Evolutionary conservation across 2,888 invertebrate species (phyloP).

Genomic region (Volucella zonaria): DNA sequence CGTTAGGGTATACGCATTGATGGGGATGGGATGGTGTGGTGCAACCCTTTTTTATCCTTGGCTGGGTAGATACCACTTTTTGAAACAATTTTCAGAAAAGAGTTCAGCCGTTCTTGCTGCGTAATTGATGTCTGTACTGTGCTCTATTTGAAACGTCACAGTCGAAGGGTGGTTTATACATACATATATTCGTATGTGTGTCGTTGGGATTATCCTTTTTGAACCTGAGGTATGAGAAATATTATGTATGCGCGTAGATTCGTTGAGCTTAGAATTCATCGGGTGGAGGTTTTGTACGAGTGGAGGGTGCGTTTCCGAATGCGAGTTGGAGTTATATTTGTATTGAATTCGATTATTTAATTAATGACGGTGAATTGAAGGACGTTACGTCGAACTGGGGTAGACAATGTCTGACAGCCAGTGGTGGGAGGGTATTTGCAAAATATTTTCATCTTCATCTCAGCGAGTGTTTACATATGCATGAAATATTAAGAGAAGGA

Average conservation of each 20-base stretch:
- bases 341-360: slow-evolving; percentile 74
- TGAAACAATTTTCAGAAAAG: slow-evolving; percentile 36
- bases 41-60: slow-evolving; percentile 71
- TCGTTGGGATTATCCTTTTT: slow-evolving; percentile 72
- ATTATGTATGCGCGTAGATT: slow-evolving; percentile 9
- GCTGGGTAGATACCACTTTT: slow-evolving; percentile 13
- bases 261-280: not conserved
- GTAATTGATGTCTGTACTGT: slow-evolving; percentile 65
- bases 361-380: slow-evolving; percentile 71
- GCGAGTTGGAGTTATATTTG: slow-evolving; percentile 65
- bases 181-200: slow-evolving; percentile 52
- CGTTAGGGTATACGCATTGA: slow-evolving; percentile 38
- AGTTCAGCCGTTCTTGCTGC: slow-evolving; percentile 53
- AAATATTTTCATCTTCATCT: slow-evolving; percentile 53
- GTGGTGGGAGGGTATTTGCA: slow-evolving; percentile 37
- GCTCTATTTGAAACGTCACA: slow-evolving; percentile 16
- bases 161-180: slow-evolving; percentile 21
- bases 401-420: slow-evolving; percentile 9
- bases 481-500: slow-evolving; percentile 50
- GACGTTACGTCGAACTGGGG: slow-evolving; percentile 26
- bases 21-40: slow-evolving; percentile 34
- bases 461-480: slow-evolving; percentile 66
- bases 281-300: too few species aligned
- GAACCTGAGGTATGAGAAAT: slow-evolving; percentile 60
- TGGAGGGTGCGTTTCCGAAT: slow-evolving; percentile 21